Conservation (phyloP, 2,888 invertebrate species). For the Agrypnus murinus region DNA sequence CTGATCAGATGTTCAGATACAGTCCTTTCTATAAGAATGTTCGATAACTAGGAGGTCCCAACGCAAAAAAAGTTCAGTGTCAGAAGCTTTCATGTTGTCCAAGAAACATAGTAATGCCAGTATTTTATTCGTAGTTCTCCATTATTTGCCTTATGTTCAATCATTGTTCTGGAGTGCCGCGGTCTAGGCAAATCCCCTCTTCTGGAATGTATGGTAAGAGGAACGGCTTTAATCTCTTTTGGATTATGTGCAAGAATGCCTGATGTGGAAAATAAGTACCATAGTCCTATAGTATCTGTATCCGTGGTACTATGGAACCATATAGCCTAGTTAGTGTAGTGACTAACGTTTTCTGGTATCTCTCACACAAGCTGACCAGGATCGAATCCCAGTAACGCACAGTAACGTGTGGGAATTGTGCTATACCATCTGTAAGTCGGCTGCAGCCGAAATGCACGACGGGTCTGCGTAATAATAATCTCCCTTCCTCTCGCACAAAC, state of each 20-base stretch:
- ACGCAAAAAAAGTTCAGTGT: not conserved
- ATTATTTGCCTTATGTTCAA: not conserved
- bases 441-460: too few relatives aligned
- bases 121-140: not conserved
- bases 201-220: not conserved
- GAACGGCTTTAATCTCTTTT: conserved; percentile 6
- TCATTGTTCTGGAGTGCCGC: not conserved
- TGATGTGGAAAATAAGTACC: not conserved
- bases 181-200: not conserved
- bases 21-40: not conserved
- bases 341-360: too few relatives aligned
- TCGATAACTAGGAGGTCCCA: conserved; percentile 1
- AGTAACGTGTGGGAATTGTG: too few relatives aligned
- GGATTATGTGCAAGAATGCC: not conserved
- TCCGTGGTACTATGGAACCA: too few relatives aligned
- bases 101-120: not conserved
- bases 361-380: too few relatives aligned
- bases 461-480: too few relatives aligned
- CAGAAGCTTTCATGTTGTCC: conserved; percentile 2
- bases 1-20: not conserved
- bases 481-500: too few relatives aligned
- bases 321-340: too few relatives aligned
- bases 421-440: too few relatives aligned
- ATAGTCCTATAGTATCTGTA: conserved; percentile 5
- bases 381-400: too few relatives aligned